Evolutionary conservation across 2,888 invertebrate genomes (phyloP).

Genomic region (Melieria omissa): DNA sequence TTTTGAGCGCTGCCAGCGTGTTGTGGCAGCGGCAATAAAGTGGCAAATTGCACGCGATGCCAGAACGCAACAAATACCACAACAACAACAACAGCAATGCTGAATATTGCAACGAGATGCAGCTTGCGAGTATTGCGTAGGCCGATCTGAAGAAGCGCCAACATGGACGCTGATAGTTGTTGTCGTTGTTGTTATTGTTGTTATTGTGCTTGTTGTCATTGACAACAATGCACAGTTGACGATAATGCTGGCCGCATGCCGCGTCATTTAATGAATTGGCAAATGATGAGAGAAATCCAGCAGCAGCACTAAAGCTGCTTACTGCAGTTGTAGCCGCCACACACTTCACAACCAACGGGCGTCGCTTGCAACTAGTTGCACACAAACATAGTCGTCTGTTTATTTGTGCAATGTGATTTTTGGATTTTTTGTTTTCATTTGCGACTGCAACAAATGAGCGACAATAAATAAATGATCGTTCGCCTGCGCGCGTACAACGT

Average conservation of each 20-base stretch:
- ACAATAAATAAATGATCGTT: conserved; percentile 31
- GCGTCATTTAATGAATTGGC: conserved; percentile 32
- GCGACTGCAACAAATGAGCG: conserved; percentile 28
- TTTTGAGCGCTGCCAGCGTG: too few species aligned
- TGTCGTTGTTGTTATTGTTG: too few species aligned
- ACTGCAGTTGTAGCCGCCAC: too few species aligned
- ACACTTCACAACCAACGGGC: background rate
- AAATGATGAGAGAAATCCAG: background rate
- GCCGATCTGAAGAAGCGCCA: conserved; percentile 34
- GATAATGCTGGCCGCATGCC: conserved; percentile 29
- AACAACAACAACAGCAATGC: background rate
- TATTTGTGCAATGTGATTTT: conserved; percentile 1
- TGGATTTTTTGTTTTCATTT: conserved; percentile 11
- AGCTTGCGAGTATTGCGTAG: conserved; percentile 20
- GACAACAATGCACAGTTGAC: background rate
- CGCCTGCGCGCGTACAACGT: conserved; percentile 5
- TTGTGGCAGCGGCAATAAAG: background rate
- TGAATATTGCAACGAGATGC: background rate
- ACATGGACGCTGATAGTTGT: conserved; percentile 19
- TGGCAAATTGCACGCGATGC: background rate
- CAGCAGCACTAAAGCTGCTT: too few species aligned
- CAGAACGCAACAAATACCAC: background rate
- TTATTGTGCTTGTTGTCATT: too few species aligned
- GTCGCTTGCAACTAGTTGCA: background rate
- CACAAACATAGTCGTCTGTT: background rate